These are phyloP conservation scores for Xestia c-nigrum DNA, from an alignment of 2,888 invertebrate species.

Conservation along the genomic window DNA sequence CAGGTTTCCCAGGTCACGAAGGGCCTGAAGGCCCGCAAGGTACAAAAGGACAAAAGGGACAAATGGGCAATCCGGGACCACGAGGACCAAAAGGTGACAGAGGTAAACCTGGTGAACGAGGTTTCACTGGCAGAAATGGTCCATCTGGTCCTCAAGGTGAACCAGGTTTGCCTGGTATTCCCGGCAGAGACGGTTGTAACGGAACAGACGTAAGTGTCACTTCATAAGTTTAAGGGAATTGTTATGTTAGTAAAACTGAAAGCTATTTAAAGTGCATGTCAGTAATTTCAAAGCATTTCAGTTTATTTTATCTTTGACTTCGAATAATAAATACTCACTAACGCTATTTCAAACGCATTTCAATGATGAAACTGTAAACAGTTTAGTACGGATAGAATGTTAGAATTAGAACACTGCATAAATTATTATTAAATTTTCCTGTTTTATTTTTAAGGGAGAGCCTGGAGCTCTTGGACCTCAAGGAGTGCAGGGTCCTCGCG, in stretches of 20 bases:
- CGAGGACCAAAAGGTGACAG: constrained; percentile 96
- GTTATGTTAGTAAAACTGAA: neutral
- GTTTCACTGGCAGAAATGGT: constrained; percentile 90
- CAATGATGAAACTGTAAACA: neutral
- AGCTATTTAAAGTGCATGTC: neutral
- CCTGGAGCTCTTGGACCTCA: constrained; percentile 93
- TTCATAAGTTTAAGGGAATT: constrained; percentile 3
- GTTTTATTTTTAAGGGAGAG: constrained; percentile 90
- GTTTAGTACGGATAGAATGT: neutral
- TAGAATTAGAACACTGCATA: constrained; percentile 3
- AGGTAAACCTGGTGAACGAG: constrained; percentile 96
- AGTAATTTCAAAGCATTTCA: neutral
- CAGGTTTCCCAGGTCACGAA: constrained; percentile 95
- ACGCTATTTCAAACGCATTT: neutral
- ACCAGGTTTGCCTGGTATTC: constrained; percentile 93
- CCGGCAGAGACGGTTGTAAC: constrained; percentile 98
- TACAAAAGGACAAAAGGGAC: constrained; percentile 97
- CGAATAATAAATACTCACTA: neutral
- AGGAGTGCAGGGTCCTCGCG: constrained; percentile 94
- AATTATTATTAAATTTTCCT: neutral
- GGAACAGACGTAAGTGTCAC: constrained; percentile 95
- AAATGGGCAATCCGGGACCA: constrained; percentile 95
- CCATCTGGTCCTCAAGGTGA: constrained; percentile 92
- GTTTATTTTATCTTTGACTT: neutral
- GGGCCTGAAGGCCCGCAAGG: constrained; percentile 96